These are phyloP conservation scores for Monomorium pharaonis DNA, from an alignment of 1,140 invertebrate genomes.

Conservation along the genomic window DNA sequence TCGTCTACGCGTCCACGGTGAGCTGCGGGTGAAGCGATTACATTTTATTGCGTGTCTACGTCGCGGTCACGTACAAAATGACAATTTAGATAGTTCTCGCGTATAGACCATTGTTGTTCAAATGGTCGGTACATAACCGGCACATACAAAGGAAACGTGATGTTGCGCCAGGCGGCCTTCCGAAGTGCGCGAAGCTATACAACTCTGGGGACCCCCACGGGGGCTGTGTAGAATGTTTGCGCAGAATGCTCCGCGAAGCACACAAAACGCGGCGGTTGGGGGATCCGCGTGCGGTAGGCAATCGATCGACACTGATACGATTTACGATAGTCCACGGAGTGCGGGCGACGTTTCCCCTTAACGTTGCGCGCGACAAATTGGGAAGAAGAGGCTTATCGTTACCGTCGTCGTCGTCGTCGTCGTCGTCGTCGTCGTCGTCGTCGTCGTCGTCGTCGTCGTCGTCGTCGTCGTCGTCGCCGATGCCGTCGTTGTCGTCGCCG, in stretches of 20 bases:
- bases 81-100: slow-evolving; percentile 50
- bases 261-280: slow-evolving; percentile 60
- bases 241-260: slow-evolving; percentile 36
- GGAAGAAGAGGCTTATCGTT: slow-evolving; percentile 55
- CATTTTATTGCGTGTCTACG: slow-evolving; percentile 39
- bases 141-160: slow-evolving; percentile 50
- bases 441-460: background rate
- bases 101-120: slow-evolving; percentile 51
- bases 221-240: slow-evolving; percentile 47
- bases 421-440: background rate
- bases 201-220: slow-evolving; percentile 63
- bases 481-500: background rate
- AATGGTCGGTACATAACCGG: background rate
- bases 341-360: slow-evolving; percentile 21
- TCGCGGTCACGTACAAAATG: slow-evolving; percentile 39
- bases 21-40: background rate
- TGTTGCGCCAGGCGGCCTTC: slow-evolving; percentile 11
- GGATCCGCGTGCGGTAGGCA: slow-evolving; percentile 44
- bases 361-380: slow-evolving; percentile 42
- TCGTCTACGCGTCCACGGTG: background rate
- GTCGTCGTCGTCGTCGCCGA: background rate
- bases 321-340: slow-evolving; percentile 41
- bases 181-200: background rate
- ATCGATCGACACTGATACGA: slow-evolving; percentile 65
- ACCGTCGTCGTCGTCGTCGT: background rate